phyloP scores from a whole-genome alignment of 1,140 invertebrate genomes.

The Dendrolimus kikuchii region DNA sequence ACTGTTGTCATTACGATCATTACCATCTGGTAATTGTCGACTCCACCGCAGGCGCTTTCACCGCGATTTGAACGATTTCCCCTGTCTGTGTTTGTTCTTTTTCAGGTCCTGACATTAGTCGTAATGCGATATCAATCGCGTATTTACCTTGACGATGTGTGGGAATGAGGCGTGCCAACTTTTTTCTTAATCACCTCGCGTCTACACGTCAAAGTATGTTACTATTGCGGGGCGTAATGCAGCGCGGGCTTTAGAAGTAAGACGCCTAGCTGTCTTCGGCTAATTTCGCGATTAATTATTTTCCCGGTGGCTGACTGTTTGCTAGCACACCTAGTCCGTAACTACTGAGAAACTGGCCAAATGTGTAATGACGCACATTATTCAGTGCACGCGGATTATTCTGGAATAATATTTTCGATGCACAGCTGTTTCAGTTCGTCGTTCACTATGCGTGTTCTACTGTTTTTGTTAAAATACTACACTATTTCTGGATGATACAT shows the following conservation, averaged over 20 bases:
- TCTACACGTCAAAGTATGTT: constrained; percentile 37
- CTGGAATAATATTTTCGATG: constrained; percentile 36
- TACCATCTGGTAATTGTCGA: constrained; percentile 39
- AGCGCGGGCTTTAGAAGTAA: constrained; percentile 55
- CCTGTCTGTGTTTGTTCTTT: constrained; percentile 22
- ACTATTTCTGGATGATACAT: constrained; percentile 14
- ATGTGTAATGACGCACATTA: constrained; percentile 28
- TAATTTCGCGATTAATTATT: constrained; percentile 66
- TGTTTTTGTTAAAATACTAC: constrained; percentile 18
- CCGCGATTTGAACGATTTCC: constrained; percentile 46
- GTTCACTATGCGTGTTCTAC: constrained; percentile 24
- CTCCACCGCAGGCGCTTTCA: constrained; percentile 39
- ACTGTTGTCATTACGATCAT: constrained; percentile 37
- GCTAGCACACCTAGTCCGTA: constrained; percentile 47
- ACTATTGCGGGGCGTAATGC: constrained; percentile 56
- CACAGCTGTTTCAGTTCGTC: constrained; percentile 36
- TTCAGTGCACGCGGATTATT: constrained; percentile 32
- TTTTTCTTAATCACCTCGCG: constrained; percentile 52
- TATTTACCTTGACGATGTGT: constrained; percentile 45
- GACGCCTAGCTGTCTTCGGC: constrained; percentile 62
- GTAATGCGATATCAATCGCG: constrained; percentile 31
- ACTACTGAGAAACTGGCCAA: constrained; percentile 49
- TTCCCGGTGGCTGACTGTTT: constrained; percentile 41
- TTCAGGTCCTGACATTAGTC: constrained; percentile 22
- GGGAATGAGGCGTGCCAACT: constrained; percentile 46